Conservation (phyloP, 2,113 vertebrate species). For the Chunga burmeisteri region DNA sequence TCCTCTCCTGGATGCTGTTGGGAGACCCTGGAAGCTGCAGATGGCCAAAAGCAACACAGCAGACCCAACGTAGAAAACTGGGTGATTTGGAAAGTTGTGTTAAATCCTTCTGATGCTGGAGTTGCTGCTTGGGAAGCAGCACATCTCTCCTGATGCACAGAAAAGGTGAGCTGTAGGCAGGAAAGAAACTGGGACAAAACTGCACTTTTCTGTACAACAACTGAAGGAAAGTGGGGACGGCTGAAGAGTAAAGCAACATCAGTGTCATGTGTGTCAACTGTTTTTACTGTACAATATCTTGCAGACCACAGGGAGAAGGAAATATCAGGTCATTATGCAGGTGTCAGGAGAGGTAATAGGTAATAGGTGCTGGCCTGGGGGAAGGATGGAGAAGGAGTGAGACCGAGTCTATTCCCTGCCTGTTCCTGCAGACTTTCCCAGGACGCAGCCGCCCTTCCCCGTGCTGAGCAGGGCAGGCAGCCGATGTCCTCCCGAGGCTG, state of each 20-base stretch:
- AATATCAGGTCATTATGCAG: fast-evolving
- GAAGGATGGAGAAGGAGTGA: not conserved
- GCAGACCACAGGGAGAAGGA: not conserved
- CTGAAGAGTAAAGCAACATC: not conserved
- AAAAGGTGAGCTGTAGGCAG: not conserved
- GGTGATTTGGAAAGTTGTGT: not conserved
- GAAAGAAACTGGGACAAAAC: not conserved
- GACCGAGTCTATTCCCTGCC: not conserved
- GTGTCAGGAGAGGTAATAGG: not conserved
- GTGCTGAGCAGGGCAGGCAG: not conserved
- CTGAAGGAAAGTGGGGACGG: not conserved
- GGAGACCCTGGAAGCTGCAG: not conserved
- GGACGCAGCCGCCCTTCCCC: fast-evolving
- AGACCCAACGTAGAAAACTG: not conserved
- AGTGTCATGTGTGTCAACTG: not conserved
- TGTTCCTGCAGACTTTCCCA: not conserved
- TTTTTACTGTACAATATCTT: not conserved
- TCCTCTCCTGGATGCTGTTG: not conserved
- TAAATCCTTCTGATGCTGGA: not conserved
- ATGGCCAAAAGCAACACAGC: not conserved
- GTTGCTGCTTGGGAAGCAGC: not conserved
- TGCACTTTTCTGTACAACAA: not conserved
- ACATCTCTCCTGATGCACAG: not conserved
- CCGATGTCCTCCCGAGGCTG: fast-evolving
- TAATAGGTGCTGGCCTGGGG: not conserved